Evolutionary conservation across 2,113 vertebrate species (phyloP).

Genomic region (Peucedramus taeniatus): DNA sequence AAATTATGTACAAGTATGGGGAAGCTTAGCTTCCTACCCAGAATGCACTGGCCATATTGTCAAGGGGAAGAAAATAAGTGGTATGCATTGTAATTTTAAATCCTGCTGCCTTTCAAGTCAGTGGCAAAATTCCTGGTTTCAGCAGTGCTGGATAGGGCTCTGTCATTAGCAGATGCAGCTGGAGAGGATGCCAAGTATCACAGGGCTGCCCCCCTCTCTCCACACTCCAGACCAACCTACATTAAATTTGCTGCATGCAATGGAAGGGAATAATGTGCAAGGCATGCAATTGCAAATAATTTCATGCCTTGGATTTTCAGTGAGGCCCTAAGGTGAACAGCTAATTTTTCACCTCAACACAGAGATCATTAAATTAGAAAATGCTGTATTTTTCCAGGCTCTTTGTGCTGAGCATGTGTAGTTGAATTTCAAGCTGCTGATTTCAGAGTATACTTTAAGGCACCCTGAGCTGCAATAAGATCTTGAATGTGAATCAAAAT

Average conservation of each 20-base stretch:
- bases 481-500: background rate
- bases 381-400: background rate
- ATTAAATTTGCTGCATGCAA: background rate
- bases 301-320: constrained; percentile 32
- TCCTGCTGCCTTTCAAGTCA: constrained; percentile 26
- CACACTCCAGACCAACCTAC: background rate
- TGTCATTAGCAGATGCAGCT: constrained; percentile 13
- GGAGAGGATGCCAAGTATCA: background rate
- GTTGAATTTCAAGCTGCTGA: constrained; percentile 10
- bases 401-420: background rate
- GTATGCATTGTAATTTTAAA: constrained; percentile 42
- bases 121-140: constrained; percentile 44
- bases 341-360: constrained; percentile 29
- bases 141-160: background rate
- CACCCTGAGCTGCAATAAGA: background rate
- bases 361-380: constrained; percentile 23
- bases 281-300: constrained; percentile 1
- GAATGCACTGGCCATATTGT: constrained; percentile 8
- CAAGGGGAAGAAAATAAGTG: constrained; percentile 16
- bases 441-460: background rate
- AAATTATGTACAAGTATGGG: constrained; percentile 24
- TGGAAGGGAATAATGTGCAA: background rate
- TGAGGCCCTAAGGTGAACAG: background rate
- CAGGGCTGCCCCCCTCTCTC: background rate
- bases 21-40: constrained; percentile 33